phyloP scores from a whole-genome alignment of 1,140 invertebrate species.

The Epicauta chinensis region DNA sequence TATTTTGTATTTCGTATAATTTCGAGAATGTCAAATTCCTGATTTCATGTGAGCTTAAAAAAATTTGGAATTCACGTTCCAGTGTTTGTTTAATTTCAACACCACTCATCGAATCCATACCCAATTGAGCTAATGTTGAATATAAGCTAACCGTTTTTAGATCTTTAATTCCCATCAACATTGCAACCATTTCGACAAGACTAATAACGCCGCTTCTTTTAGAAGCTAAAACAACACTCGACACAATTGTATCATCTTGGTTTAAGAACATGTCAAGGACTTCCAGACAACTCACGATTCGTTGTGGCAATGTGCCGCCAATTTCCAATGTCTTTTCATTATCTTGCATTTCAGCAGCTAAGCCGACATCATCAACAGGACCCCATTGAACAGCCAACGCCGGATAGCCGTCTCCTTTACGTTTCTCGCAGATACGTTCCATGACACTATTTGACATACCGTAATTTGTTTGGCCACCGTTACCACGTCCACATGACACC shows the following conservation, averaged over 20 bases:
- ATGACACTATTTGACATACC: constrained; percentile 67
- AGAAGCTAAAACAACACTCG: constrained; percentile 46
- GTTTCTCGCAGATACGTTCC: constrained; percentile 61
- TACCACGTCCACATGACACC: constrained; percentile 80
- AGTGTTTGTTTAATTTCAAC: constrained; percentile 71
- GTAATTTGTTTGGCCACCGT: constrained; percentile 84
- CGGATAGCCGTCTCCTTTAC: constrained; percentile 48
- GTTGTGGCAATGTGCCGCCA: constrained; percentile 78
- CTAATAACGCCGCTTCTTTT: constrained; percentile 46
- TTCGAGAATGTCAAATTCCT: constrained; percentile 42
- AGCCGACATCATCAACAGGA: constrained; percentile 61
- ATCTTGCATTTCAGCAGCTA: constrained; percentile 74
- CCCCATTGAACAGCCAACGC: constrained; percentile 59
- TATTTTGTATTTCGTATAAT: constrained; percentile 4
- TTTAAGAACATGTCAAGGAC: constrained; percentile 62
- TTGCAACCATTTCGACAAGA: constrained; percentile 55
- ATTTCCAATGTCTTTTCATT: constrained; percentile 67
- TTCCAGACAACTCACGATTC: constrained; percentile 70
- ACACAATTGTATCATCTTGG: constrained; percentile 64
- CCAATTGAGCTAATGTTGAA: constrained; percentile 71
- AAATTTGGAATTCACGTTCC: constrained; percentile 58
- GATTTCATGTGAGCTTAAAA: constrained; percentile 54
- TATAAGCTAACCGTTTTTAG: constrained; percentile 48
- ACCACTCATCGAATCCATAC: constrained; percentile 79
- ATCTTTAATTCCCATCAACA: constrained; percentile 48